Base-by-base conservation (phyloP, 2,797 vertebrate species). In the Esox lucius region DNA sequence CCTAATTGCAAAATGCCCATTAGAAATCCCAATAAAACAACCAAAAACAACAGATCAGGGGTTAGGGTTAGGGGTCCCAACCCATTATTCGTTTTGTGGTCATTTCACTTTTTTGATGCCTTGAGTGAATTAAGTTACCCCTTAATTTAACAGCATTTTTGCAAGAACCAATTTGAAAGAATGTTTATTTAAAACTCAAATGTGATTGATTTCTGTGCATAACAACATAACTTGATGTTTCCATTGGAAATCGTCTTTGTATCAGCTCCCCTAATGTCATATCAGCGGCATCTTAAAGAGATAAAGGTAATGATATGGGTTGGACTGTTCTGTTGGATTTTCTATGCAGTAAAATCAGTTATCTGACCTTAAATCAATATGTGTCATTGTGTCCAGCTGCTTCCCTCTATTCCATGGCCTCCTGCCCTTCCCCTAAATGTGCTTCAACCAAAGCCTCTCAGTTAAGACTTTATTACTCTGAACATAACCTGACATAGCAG, bases 1-100 rank as follows among this genome's bases (percentile, higher is more conserved):
- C 89, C 88, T 88, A 92, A 93, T 93, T 91, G 85, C 71, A 66
- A 80, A 80, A 89, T 8, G 91, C 89, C 71, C 84, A 83, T 74
- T 88, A 22, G 81, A 86, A 84, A 86, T 90, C 84, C 86, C 85
- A 78, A 84, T 82, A 82, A 85, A 73, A 84, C 90, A 84, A 84
- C 64, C 62, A 24, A 80, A 86, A 88, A 83, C 85, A 87, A 79
- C 80, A 80, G 78, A 82, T 75, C 80, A 88, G 90, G 84, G 84
- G 89, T 4, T 46, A 84, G n/a, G n/a, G n/a, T n/a, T n/a, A n/a
- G n/a, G 91, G 91, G 87, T 88, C 87, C 90, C 80, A 85, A 75
- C 73, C 72, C 61, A 86, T 68, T 75, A 78, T 74, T 70, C 65
- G 24, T 33, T 65, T 33, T 3, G 33, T 17, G 13, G 3, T 64